Evolutionary conservation across 2,888 invertebrate species (phyloP), one percentile per base, ranked within the genome.

Genomic region (Operophtera brumata): DNA sequence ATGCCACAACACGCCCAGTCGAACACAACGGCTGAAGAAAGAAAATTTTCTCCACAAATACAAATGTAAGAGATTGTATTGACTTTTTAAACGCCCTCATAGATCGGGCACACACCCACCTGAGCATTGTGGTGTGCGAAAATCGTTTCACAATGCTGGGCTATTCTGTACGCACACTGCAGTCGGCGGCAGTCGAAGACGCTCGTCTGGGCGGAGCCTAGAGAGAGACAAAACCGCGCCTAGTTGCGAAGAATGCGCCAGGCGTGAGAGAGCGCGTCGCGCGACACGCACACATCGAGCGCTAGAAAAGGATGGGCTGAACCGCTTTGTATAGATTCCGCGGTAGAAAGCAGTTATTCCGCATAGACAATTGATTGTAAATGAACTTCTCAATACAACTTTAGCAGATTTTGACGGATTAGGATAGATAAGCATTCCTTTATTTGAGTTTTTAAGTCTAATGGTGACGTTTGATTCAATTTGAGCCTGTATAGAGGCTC

Each of bases 11-110:
- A 87, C 88, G 89, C 88, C 89, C 88, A 86, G 84, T 64, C 67
- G 67, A 67, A 76, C 77, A 75, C 77, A 71, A 71, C 74, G 73
- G 74, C 75, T 73, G 73, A 78, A 85, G 79, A 82, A 87, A 87
- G 87, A 86, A 88, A 87, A 86, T 86, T 86, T 86, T 80, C 87
- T 86, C 78, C 74, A 78, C 84, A 82, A 86, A 85, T 76, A 83
- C 82, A 80, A 78, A 81, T 79, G 80, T 78, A 79, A 81, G 80
- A 81, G 84, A 87, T 86, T 85, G 85, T 88, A 88, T 89, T 86
- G 89, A 90, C 88, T 89, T 90, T 89, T 88, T 86, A 86, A 87
- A 89, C 88, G 89, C 88, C 89, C 86, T 84, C 82, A 80, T 85
- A 84, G 84, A 86, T 80, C 70, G 77, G 73, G 72, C 80, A 71